These are phyloP conservation scores for mouse (Mus musculus) DNA, from an alignment of 2,113 vertebrate genomes.

Conservation along the genomic window DNA sequence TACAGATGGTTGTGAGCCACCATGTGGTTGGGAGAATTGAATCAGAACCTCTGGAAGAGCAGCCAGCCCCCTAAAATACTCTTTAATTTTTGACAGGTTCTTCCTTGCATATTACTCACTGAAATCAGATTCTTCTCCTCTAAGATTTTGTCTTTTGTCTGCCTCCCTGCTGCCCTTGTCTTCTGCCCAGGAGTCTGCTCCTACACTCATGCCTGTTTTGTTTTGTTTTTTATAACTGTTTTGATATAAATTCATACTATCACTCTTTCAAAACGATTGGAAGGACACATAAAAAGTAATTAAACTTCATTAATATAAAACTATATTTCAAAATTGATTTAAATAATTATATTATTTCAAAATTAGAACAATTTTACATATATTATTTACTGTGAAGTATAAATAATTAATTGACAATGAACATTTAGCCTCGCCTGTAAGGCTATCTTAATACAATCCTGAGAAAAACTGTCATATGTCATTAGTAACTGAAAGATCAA, in stretches of 20 bases:
- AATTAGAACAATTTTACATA: constrained; percentile 33
- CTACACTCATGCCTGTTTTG: background rate
- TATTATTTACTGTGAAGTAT: background rate
- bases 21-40: too few species aligned
- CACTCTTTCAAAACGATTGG: constrained; percentile 41
- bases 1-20: too few species aligned
- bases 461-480: background rate
- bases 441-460: background rate
- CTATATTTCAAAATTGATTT: background rate
- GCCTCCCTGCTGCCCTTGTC: too few species aligned
- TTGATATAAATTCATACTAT: background rate
- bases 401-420: background rate
- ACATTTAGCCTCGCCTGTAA: constrained; percentile 2
- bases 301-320: constrained; percentile 16
- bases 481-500: background rate
- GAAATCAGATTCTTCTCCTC: background rate
- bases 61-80: too few species aligned
- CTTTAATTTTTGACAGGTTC: background rate
- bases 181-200: too few species aligned
- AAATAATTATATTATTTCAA: background rate
- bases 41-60: too few species aligned
- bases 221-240: background rate
- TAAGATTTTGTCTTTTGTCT: background rate
- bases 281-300: background rate
- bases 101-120: background rate